phyloP scores from a whole-genome alignment of 2,113 vertebrate species.

The Mastomys coucha region DNA sequence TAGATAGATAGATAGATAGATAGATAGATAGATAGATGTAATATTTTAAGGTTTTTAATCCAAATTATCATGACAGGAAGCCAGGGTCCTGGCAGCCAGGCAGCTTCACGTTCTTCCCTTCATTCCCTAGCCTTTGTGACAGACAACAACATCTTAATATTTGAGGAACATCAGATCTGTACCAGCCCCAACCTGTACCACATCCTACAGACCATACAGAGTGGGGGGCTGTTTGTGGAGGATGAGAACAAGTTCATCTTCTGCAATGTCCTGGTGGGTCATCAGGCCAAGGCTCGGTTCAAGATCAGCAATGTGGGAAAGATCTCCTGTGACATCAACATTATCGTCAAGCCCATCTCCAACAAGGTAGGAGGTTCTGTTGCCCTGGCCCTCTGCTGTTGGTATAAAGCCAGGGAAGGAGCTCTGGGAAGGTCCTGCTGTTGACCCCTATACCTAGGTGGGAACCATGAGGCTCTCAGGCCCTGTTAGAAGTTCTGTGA shows the following conservation, averaged over 20 bases:
- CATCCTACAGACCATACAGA: slow-evolving; percentile 83
- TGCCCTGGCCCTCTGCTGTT: fast-evolving
- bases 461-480: not conserved
- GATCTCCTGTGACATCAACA: slow-evolving; percentile 88
- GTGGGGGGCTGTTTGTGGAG: slow-evolving; percentile 88
- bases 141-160: slow-evolving; percentile 89
- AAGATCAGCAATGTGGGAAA: slow-evolving; percentile 90
- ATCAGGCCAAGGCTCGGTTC: slow-evolving; percentile 89
- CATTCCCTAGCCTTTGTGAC: slow-evolving; percentile 85
- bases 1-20: not conserved
- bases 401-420: not conserved
- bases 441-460: not conserved
- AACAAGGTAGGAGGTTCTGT: slow-evolving; percentile 86
- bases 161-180: slow-evolving; percentile 93
- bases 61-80: not conserved
- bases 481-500: not conserved
- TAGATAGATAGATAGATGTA: not conserved
- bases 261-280: slow-evolving; percentile 89
- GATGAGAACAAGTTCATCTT: slow-evolving; percentile 95
- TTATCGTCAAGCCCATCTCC: slow-evolving; percentile 85
- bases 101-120: not conserved
- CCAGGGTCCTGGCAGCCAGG: not conserved
- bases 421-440: not conserved
- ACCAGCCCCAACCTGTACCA: slow-evolving; percentile 83
- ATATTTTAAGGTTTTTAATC: not conserved